Evolutionary conservation across 2,113 vertebrate species (phyloP), one percentile per base, ranked within the genome.

Genomic region (Sinocyclocheilus anophthalmus): DNA sequence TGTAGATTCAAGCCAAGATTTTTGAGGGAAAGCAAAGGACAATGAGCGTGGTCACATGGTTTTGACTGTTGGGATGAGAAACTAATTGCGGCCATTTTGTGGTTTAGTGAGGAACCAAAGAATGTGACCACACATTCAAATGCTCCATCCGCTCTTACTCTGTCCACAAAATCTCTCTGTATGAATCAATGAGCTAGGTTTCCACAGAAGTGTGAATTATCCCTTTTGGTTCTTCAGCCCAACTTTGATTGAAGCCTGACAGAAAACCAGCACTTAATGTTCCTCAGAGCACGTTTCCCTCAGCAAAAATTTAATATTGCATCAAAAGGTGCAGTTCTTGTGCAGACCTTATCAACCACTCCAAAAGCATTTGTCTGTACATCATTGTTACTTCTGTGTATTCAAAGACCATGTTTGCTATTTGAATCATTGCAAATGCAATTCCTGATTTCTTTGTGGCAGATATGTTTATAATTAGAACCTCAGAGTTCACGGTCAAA

Each of bases 21-120:
- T 88, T 86, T 89, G 86, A 84, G 90, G 86, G 69, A 86, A 87
- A 42, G 78, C 84, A 63, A 57, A 30, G 87, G 88, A 90, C 86
- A 90, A 90, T 88, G 86, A 81, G 73, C 72, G 85, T 80, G 73
- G 85, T 88, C 87, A 90, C 87, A 89, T 79, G 84, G 83, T 79
- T 77, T 87, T 87, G 76, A 87, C 72, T 88, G 72, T 87, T 83
- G 83, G 87, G 86, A 89, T 85, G 76, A 85, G 87, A 90, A 86
- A 88, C 88, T 88, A 90, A 88, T 89, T 91, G 90, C 87, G 90
- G 90, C 84, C 89, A 86, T 89, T 88, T 83, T 84, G 90, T 87
- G 90, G 90, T 87, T 86, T 82, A 83, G 88, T 78, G 42, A 90
- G 86, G 61, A 76, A 89, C 90, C 76, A 61, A 65, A 90, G 86